phyloP scores from a whole-genome alignment of 2,888 invertebrate genomes.

The Melipona bicolor region DNA sequence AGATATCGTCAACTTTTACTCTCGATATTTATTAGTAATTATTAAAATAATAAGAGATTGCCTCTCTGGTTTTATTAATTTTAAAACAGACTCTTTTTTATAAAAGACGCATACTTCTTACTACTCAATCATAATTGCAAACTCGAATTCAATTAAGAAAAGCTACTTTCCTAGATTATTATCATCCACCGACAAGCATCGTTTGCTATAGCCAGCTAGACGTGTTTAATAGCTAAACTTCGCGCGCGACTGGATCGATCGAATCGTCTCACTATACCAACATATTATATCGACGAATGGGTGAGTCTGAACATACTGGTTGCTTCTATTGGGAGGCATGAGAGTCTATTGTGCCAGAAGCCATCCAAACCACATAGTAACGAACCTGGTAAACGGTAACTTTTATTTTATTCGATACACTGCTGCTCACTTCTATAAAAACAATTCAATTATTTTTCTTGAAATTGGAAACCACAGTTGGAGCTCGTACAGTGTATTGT shows the following conservation, averaged over 20 bases:
- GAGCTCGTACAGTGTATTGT: too few species aligned
- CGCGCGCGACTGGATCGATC: slow-evolving; percentile 48
- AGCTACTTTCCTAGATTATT: background rate
- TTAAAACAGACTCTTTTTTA: background rate
- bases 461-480: background rate
- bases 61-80: background rate
- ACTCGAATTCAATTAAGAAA: slow-evolving; percentile 12
- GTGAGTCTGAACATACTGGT: slow-evolving; percentile 13
- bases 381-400: background rate
- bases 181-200: background rate
- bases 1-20: background rate
- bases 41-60: background rate
- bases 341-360: background rate
- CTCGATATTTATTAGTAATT: background rate
- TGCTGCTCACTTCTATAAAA: background rate
- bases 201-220: slow-evolving; percentile 27
- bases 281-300: slow-evolving; percentile 51
- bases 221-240: slow-evolving; percentile 50
- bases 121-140: background rate
- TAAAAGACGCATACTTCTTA: background rate
- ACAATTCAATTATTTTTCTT: background rate
- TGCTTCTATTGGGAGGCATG: slow-evolving; percentile 6
- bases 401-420: background rate
- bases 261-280: slow-evolving; percentile 49
- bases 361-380: background rate